phyloP scores from a whole-genome alignment of 2,888 invertebrate species.

The Dinocampus coccinellae region DNA sequence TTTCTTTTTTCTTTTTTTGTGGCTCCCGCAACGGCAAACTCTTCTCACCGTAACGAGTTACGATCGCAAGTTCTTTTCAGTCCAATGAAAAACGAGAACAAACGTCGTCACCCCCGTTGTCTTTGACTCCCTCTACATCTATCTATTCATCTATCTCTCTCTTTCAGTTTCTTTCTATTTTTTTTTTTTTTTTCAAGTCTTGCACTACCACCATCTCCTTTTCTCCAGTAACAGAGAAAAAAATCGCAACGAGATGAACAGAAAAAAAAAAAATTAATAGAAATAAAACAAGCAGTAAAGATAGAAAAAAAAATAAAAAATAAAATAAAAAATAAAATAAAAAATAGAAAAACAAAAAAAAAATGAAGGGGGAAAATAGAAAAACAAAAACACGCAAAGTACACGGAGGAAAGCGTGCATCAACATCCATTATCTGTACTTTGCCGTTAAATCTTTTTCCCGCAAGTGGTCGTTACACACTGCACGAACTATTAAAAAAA shows the following conservation, averaged over 20 bases:
- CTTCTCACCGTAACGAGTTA: conserved; percentile 21
- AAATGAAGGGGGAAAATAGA: conserved; percentile 10
- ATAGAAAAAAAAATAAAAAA: conserved; percentile 10
- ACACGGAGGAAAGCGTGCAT: conserved; percentile 35
- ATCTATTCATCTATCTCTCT: not conserved
- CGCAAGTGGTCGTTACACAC: conserved; percentile 33
- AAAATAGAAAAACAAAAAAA: conserved; percentile 21
- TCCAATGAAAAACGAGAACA: conserved; percentile 30
- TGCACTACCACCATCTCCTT: no score
- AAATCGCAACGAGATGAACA: not conserved
- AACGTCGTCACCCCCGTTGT: conserved; percentile 14
- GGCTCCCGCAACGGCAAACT: not conserved
- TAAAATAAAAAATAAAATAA: no score
- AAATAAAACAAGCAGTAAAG: conserved; percentile 3
- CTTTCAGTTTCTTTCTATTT: not conserved
- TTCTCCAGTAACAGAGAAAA: not conserved
- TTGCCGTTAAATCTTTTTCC: conserved; percentile 37
- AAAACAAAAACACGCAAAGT: conserved; percentile 20
- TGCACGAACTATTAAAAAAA: conserved; percentile 26
- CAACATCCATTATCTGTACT: conserved; percentile 40
- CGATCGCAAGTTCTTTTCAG: conserved; percentile 25
- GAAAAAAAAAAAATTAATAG: not conserved
- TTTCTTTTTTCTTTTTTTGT: not conserved
- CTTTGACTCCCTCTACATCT: not conserved
- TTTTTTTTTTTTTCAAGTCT: not conserved